Percentiles rank a stretch among this genome's conserved stretches.
Evolutionary conservation across 2,797 vertebrate species (phyloP).

Genomic region (Limnodromus scolopaceus): DNA sequence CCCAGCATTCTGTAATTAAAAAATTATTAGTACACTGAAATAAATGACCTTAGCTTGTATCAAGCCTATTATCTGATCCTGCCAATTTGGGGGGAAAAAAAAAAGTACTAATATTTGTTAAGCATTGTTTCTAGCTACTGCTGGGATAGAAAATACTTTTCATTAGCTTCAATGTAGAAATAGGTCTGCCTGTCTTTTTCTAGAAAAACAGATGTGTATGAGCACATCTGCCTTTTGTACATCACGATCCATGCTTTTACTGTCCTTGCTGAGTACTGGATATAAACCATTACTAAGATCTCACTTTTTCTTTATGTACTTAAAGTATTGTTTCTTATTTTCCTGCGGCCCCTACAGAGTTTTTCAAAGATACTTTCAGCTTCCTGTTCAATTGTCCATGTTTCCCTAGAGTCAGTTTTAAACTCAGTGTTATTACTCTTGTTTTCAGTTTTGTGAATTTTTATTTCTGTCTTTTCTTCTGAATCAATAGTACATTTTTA

Average conservation of each 20-base stretch:
- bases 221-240: neutral
- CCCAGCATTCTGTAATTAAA: neutral
- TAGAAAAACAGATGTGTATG: neutral
- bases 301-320: slow-evolving; percentile 18
- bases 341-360: neutral
- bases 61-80: neutral
- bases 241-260: neutral
- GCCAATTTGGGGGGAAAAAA: neutral
- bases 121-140: neutral
- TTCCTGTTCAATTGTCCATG: slow-evolving; percentile 27
- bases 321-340: slow-evolving; percentile 11
- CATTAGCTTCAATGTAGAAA: neutral
- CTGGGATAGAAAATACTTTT: neutral
- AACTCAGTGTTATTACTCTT: neutral
- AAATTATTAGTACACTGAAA: neutral
- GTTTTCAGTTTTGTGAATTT: neutral
- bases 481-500: neutral
- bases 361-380: slow-evolving; percentile 30
- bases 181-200: neutral
- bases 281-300: neutral
- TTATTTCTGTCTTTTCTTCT: slow-evolving; percentile 13
- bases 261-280: neutral
- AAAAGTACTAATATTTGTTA: neutral
- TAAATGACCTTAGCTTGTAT: neutral
- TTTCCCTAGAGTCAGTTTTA: slow-evolving; percentile 22